Base-by-base conservation (phyloP, 1,140 invertebrate species). In the Euwallacea similis region DNA sequence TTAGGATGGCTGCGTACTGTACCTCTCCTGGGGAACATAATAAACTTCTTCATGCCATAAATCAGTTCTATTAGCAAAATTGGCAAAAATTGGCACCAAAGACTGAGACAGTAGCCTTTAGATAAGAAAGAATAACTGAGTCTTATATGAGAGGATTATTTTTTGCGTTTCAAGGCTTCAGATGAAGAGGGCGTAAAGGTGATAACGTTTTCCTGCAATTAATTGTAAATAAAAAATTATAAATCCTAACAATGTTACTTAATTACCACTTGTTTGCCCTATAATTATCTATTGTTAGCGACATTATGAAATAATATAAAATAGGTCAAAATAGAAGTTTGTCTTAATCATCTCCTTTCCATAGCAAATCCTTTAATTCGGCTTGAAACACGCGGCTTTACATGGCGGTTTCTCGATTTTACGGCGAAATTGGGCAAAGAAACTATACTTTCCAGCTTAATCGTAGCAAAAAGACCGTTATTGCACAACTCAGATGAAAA, bases 21-120 rank as follows among this genome's bases (percentile, higher is more conserved):
- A 66, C 70, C 70, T 61, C 58, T 66, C 13, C 70, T 72, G 63
- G 70, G 63, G 46, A 61, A 72, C 56, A 72, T 72, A 61, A 50
- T 72, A 54, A 65, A 72, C 54, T 72, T 72, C 70, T 72, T 72
- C 70, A 72, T 63, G 70, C 70, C 70, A 72, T 72, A 60, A 66
- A 59, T 66, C 56, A 59, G 44, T 55, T 59, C 61, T 46, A 56
- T 44, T 44, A 60, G 64, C 50, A 71, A 71, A 70, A 61, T 60
- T 58, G 11, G 42, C 54, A 58, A 59, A 62, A 54, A 62, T 62
- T 62, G 67, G 69, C 69, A 50, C 43, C 62, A 71, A 71, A 71
- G 69, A 72, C 63, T 72, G 70, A 72, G 13, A 65, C 42, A 65
- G 6, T 66, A 66, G 33, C 70, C 44, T 11, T 58, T 66, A 44